Conservation (phyloP, 2,888 invertebrate species). For the Zeuzera pyrina region DNA sequence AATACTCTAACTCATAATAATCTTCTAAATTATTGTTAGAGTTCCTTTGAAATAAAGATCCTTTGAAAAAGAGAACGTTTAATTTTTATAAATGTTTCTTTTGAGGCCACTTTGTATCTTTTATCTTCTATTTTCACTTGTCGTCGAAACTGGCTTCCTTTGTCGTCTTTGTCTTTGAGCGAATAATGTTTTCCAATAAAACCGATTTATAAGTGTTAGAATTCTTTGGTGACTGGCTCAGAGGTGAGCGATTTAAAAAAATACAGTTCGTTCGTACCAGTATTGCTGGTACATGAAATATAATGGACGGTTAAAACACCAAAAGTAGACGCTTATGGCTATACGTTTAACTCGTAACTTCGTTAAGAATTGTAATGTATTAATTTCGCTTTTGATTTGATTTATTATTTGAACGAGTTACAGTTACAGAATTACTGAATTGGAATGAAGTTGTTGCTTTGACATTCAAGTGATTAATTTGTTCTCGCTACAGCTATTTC, state of each 20-base stretch:
- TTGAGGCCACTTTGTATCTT: neutral
- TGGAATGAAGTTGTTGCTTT: constrained; percentile 41
- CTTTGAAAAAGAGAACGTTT: too few species aligned
- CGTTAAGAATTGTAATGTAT: constrained; percentile 16
- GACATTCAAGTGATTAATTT: constrained; percentile 45
- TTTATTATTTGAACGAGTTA: constrained; percentile 37
- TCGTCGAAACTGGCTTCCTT: constrained; percentile 9
- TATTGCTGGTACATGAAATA: too few species aligned
- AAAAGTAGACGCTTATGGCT: too few species aligned
- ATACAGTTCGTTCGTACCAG: too few species aligned
- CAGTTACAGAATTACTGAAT: constrained; percentile 26
- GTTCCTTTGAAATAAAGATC: too few species aligned
- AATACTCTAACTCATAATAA: too few species aligned
- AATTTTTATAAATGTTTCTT: too few species aligned
- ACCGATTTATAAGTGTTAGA: constrained; percentile 26
- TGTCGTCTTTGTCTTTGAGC: constrained; percentile 9
- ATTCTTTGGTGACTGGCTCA: constrained; percentile 29
- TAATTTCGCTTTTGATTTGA: constrained; percentile 22
- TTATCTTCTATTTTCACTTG: constrained; percentile 11
- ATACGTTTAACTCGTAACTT: too few species aligned
- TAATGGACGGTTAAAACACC: too few species aligned
- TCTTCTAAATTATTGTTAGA: too few species aligned
- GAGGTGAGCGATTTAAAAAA: too few species aligned
- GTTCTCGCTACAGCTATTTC: too few species aligned
- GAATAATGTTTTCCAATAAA: constrained; percentile 7